phyloP scores from a whole-genome alignment of 1,140 invertebrate species.

The Apis laboriosa region DNA sequence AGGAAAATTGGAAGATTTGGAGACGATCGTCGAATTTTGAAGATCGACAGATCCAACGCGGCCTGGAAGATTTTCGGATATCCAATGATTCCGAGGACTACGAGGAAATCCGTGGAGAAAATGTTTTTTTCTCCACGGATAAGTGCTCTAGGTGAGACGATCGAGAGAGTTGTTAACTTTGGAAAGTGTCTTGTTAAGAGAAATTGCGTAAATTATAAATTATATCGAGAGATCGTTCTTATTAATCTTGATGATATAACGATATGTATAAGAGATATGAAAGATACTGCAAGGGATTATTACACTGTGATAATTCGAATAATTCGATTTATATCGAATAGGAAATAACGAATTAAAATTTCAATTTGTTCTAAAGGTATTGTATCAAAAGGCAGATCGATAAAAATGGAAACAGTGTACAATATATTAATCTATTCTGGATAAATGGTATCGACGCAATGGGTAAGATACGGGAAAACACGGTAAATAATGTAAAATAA shows the following conservation, averaged over 20 bases:
- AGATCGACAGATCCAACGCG: fast-evolving
- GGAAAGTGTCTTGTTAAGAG: background rate
- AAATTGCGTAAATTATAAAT: no score
- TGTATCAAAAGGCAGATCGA: slow-evolving; percentile 36
- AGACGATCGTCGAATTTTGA: background rate
- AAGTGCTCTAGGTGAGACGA: slow-evolving; percentile 19
- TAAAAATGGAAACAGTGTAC: background rate
- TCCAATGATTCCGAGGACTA: background rate
- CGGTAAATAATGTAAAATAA: no score
- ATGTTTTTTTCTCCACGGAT: background rate
- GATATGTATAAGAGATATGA: no score
- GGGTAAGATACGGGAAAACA: background rate
- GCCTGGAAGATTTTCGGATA: background rate
- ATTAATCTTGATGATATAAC: no score
- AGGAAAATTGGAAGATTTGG: background rate
- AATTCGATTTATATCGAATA: background rate
- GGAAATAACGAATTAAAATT: background rate
- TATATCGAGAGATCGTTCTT: no score
- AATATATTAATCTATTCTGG: slow-evolving; percentile 43
- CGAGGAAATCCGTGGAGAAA: no score
- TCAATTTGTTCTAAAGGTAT: slow-evolving; percentile 39
- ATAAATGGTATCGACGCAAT: background rate
- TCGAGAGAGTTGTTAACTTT: background rate
- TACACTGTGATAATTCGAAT: no score
- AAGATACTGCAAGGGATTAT: no score